phyloP scores from a whole-genome alignment of 2,888 invertebrate species.

The Pteria penguin region DNA sequence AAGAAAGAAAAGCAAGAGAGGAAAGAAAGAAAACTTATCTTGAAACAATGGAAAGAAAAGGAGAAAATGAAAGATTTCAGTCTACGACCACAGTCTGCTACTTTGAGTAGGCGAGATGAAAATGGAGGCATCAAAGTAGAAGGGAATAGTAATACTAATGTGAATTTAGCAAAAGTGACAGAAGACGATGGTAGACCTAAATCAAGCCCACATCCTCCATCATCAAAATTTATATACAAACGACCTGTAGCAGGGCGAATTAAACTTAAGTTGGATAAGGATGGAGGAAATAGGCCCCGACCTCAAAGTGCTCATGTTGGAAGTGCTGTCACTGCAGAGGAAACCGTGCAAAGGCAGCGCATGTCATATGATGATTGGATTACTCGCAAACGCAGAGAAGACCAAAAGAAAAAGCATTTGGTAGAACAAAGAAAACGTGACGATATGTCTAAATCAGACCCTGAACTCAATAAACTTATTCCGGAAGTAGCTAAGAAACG shows the following conservation, averaged over 20 bases:
- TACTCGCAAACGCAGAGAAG: conserved; percentile 63
- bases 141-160: conserved; percentile 4
- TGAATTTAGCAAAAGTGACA: conserved; percentile 4
- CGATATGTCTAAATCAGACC: conserved; percentile 67
- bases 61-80: conserved; percentile 34
- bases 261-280: conserved; percentile 57
- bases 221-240: conserved; percentile 71
- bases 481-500: conserved; percentile 66
- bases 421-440: conserved; percentile 59
- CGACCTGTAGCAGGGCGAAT: conserved; percentile 70
- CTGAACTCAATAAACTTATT: conserved; percentile 66
- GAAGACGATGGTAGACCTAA: neutral
- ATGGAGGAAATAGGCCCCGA: conserved; percentile 44
- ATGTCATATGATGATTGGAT: conserved; percentile 74
- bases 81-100: conserved; percentile 54
- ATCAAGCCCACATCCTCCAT: conserved; percentile 57
- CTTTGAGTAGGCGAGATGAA: neutral
- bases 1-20: conserved; percentile 33
- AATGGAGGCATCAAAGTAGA: conserved; percentile 25
- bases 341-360: conserved; percentile 56
- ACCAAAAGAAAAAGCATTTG: conserved; percentile 55
- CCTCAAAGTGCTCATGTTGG: conserved; percentile 41
- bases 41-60: conserved; percentile 36
- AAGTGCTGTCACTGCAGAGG: conserved; percentile 35
- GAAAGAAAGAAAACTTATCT: conserved; percentile 52